phyloP scores from a whole-genome alignment of 1,140 invertebrate species.

The Gryon sp. region DNA sequence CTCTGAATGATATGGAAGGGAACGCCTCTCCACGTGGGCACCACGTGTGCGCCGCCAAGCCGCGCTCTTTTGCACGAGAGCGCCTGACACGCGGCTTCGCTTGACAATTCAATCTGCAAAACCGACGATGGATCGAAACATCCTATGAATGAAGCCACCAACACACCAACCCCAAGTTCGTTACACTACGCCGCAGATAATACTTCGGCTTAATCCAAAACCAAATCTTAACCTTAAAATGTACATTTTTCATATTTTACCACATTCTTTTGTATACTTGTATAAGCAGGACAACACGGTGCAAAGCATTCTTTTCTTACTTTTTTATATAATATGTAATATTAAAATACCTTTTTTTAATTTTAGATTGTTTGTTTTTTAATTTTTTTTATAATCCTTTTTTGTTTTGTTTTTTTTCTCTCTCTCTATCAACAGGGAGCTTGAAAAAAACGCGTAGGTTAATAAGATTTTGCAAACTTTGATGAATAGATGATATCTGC shows the following conservation, averaged over 20 bases:
- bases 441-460: constrained; percentile 3
- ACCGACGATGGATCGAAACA: constrained; percentile 52
- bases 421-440: no score
- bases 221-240: no score
- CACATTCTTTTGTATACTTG: no score
- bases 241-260: no score
- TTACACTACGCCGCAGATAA: constrained; percentile 27
- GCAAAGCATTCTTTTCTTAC: constrained; percentile 48
- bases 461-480: constrained; percentile 6
- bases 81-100: constrained; percentile 52
- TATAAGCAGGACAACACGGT: constrained; percentile 45
- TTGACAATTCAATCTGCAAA: constrained; percentile 56
- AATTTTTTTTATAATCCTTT: no score
- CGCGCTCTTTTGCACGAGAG: constrained; percentile 63
- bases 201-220: no score
- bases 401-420: constrained; percentile 5
- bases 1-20: constrained; percentile 80
- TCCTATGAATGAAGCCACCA: constrained; percentile 53
- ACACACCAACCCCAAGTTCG: constrained; percentile 12
- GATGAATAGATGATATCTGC: no score
- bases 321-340: no score
- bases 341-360: no score
- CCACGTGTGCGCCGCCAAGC: constrained; percentile 75
- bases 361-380: no score
- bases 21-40: constrained; percentile 80